These are phyloP conservation scores for Echeneis naucrates DNA, from an alignment of 2,797 vertebrate species.

Conservation along the genomic window DNA sequence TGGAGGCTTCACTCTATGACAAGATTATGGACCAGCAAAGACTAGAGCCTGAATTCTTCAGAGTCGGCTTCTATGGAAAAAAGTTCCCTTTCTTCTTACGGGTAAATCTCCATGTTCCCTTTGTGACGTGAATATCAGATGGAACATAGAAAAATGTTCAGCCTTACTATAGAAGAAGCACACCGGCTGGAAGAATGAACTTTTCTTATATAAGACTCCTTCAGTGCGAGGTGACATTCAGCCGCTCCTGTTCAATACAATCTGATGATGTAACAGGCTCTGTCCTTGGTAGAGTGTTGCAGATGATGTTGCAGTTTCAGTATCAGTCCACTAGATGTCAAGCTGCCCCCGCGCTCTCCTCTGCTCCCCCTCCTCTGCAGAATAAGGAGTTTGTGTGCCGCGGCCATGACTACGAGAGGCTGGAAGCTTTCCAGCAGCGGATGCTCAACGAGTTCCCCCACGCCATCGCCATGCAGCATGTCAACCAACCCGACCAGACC, in stretches of 20 bases:
- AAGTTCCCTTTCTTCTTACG: constrained; percentile 99
- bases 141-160: constrained; percentile 16
- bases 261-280: constrained; percentile 72
- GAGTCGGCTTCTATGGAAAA: constrained; percentile 98
- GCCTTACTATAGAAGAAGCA: constrained; percentile 15
- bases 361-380: constrained; percentile 71
- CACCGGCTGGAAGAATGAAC: constrained; percentile 41
- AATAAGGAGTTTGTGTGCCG: constrained; percentile 98
- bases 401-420: constrained; percentile 95
- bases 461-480: constrained; percentile 98
- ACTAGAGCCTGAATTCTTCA: constrained; percentile 97
- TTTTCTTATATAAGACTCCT: constrained; percentile 67
- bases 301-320: constrained; percentile 42
- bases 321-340: constrained; percentile 81
- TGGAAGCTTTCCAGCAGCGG: constrained; percentile 97
- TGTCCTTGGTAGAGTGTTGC: constrained; percentile 52
- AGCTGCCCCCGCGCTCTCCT: constrained; percentile 56
- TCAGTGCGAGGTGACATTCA: constrained; percentile 73
- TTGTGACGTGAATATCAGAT: constrained; percentile 12
- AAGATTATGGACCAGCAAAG: constrained; percentile 99
- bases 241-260: constrained; percentile 54
- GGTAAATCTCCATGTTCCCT: constrained; percentile 77
- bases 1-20: constrained; percentile 98
- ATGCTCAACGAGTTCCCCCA: constrained; percentile 97
- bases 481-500: constrained; percentile 98